Evolutionary conservation across 2,113 vertebrate species (phyloP), one percentile per base, ranked within the genome.

Genomic region (Alligator sinensis): DNA sequence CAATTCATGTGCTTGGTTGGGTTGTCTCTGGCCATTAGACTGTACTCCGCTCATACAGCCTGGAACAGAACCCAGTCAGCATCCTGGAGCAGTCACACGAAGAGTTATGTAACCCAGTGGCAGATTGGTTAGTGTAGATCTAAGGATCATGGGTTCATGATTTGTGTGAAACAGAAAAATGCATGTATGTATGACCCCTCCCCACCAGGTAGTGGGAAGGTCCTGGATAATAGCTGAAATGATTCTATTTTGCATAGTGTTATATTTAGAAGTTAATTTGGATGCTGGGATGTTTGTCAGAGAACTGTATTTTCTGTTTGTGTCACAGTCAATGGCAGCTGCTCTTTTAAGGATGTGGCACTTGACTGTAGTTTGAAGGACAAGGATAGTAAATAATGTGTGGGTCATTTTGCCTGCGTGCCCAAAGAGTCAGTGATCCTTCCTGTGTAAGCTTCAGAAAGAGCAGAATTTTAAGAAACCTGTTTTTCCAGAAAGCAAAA

Each of bases 1-100:
- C 77, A 87, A 38, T 0, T 0, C 11, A 4, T 63, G 66, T 94
- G 82, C 72, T 89, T 76, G 80, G 85, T 87, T 93, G 78, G 70
- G 24, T 80, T 96, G 83, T 92, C 47, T 28, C 68, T 89, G 88
- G 92, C 94, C 89, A 89, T 92, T 95, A 96, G 30, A 92, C 90
- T 90, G 82, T 82, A 84, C 90, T 92, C 92, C 88, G 79, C 88
- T 84, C 92, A 64, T 28, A 54, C 66, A 90, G 76, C 30, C 70
- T 88, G 55, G 68, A 82, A 82, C 22, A 61, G 94, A 93, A 84
- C 27, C 85, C 28, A 38, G n/a, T 80, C 55, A 80, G 54, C 28
- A 59, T 27, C 57, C 28, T 68, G 64, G 55, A 2, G 0, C 24
- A 34, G 47, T 59, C 78, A 86, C 89, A 90, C 34, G 11, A 88